Conservation (phyloP, 2,113 vertebrate species). For the Sciurus niger region DNA sequence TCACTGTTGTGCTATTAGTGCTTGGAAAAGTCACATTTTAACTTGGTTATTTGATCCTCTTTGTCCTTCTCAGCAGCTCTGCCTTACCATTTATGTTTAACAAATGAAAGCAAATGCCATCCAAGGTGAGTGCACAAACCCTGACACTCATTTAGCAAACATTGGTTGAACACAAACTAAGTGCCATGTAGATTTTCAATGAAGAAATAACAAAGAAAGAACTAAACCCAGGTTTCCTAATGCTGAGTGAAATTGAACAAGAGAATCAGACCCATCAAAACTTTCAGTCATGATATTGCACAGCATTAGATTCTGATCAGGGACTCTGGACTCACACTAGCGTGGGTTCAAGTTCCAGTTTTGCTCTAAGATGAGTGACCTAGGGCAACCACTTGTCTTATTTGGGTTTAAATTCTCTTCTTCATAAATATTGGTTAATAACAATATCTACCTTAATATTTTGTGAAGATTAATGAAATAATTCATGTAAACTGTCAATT, state of each 20-base stretch:
- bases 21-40: slow-evolving; percentile 59
- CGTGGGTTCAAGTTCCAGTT: neutral
- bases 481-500: neutral
- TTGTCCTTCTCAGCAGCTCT: slow-evolving; percentile 53
- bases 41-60: slow-evolving; percentile 54
- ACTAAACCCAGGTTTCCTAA: neutral
- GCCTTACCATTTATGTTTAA: slow-evolving; percentile 44
- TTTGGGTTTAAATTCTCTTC: neutral
- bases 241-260: neutral
- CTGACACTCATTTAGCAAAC: neutral
- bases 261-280: neutral
- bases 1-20: slow-evolving; percentile 30
- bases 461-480: neutral
- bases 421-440: neutral
- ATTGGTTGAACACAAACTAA: slow-evolving; percentile 59
- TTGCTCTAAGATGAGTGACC: neutral
- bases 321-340: neutral
- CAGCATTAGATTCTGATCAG: neutral
- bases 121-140: slow-evolving; percentile 36
- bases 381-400: neutral
- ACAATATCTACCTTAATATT: neutral
- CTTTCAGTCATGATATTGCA: neutral
- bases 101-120: slow-evolving; percentile 46
- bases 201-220: neutral
- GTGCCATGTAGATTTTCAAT: slow-evolving; percentile 20